These are phyloP conservation scores for Homarus americanus DNA, from an alignment of 1,140 invertebrate genomes.

Conservation along the genomic window DNA sequence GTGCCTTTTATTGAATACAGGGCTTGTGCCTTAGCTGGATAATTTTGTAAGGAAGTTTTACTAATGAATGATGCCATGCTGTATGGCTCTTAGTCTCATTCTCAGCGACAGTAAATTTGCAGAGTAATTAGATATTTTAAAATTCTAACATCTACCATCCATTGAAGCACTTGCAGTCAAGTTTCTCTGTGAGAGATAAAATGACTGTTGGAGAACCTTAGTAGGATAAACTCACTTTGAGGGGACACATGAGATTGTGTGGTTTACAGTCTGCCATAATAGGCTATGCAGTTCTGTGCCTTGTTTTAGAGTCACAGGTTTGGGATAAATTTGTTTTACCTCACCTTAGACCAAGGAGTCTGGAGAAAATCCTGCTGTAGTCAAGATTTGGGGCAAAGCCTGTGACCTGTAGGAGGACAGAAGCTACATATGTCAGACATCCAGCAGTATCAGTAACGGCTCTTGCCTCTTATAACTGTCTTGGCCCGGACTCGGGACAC, in stretches of 20 bases:
- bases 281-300: not conserved
- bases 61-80: conserved; percentile 27
- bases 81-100: not conserved
- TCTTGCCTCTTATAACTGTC: conserved; percentile 5
- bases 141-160: not conserved
- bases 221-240: conserved; percentile 9
- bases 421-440: not conserved
- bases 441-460: not conserved
- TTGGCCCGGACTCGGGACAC: not conserved
- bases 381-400: not conserved
- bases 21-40: conserved; percentile 38
- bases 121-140: not conserved
- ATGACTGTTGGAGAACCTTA: not conserved
- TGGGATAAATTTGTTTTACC: not conserved
- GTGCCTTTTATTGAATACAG: conserved; percentile 43
- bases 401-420: not conserved
- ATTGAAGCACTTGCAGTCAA: not conserved
- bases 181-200: not conserved
- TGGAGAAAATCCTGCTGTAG: not conserved
- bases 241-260: not conserved
- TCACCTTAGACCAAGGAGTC: not conserved
- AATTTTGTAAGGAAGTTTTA: conserved; percentile 26
- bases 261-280: conserved; percentile 4
- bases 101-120: not conserved
- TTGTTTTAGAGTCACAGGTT: not conserved